Evolutionary conservation across 2,113 vertebrate genomes (phyloP).

Genomic region (Cichladusa arquata): DNA sequence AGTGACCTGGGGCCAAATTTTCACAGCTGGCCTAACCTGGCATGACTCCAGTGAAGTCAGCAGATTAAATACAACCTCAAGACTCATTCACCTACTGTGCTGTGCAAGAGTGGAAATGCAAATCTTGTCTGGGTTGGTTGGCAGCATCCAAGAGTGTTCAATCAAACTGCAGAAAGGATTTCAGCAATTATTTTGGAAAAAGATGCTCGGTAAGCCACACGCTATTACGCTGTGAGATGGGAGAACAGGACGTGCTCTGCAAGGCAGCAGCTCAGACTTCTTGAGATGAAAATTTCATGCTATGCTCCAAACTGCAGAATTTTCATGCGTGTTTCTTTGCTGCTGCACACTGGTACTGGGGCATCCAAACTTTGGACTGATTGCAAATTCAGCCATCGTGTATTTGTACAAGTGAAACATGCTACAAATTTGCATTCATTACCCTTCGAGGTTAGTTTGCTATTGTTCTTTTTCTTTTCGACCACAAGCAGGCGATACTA

Average conservation of each 20-base stretch:
- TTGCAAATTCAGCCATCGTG: neutral
- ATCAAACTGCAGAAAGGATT: neutral
- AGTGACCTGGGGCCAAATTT: slow-evolving; percentile 29
- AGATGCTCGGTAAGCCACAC: fast-evolving
- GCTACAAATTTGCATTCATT: neutral
- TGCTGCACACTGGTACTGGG: neutral
- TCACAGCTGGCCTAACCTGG: slow-evolving; percentile 16
- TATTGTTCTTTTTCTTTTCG: neutral
- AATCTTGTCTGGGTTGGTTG: neutral
- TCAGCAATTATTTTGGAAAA: neutral
- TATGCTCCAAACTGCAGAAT: neutral
- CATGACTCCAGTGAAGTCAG: neutral
- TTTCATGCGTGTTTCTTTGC: neutral
- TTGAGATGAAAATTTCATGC: neutral
- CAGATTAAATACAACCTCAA: slow-evolving; percentile 3
- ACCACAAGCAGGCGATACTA: neutral
- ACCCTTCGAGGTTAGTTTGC: neutral
- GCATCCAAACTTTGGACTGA: neutral
- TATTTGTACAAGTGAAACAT: neutral
- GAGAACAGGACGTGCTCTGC: neutral
- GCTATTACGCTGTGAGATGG: neutral
- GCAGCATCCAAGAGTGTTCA: neutral
- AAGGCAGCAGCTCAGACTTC: neutral
- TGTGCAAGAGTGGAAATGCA: neutral
- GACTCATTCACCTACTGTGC: neutral